Conservation (phyloP, 2,113 vertebrate genomes). For the Otus sunia region DNA sequence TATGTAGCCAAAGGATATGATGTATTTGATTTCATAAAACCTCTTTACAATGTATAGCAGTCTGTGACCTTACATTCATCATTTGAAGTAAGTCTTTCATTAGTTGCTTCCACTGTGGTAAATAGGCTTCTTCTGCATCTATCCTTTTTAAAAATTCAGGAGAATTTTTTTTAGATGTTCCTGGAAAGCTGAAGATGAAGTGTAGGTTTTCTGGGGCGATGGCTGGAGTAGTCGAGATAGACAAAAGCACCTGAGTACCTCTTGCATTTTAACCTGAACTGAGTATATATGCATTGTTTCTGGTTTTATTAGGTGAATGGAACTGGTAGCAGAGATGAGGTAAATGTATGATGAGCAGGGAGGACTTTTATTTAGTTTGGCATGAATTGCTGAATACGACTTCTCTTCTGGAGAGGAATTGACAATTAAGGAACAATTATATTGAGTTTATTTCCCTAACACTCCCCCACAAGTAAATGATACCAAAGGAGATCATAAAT, state of each 20-base stretch:
- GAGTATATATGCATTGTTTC: neutral
- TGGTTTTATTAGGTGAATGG: neutral
- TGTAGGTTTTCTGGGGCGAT: neutral
- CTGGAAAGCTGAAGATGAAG: neutral
- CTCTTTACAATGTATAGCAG: neutral
- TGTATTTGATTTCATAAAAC: neutral
- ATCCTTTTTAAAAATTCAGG: neutral
- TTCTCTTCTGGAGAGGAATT: neutral
- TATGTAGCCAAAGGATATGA: neutral
- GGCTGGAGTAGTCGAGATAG: neutral
- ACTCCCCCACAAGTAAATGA: neutral
- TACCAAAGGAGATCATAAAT: slow-evolving; percentile 10
- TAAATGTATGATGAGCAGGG: neutral
- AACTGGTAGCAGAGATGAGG: neutral
- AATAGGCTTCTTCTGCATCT: neutral
- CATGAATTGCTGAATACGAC: neutral
- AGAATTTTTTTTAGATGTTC: neutral
- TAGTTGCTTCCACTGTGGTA: neutral
- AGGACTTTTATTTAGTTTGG: neutral
- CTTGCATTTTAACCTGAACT: neutral
- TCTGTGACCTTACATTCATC: neutral
- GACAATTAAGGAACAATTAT: slow-evolving; percentile 1
- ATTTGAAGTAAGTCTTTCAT: neutral
- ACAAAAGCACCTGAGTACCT: neutral
- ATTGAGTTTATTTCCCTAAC: neutral